Evolutionary conservation across 2,888 invertebrate species (phyloP).

Genomic region (Neelides folsomi): DNA sequence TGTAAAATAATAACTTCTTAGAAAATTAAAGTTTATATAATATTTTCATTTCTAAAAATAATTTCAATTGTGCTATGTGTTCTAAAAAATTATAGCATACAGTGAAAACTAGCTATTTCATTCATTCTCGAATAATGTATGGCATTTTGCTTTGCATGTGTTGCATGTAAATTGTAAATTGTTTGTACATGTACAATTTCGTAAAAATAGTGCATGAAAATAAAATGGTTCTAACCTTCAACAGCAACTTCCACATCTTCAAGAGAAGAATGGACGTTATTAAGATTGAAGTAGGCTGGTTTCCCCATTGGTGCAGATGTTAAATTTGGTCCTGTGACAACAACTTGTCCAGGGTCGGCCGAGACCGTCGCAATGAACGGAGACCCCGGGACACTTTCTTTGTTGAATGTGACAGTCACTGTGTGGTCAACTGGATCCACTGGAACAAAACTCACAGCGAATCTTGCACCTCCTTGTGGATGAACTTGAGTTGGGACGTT

Average conservation of each 20-base stretch:
- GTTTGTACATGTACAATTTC: not conserved
- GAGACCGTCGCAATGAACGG: constrained; percentile 72
- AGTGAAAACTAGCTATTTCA: no score
- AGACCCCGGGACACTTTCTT: constrained; percentile 65
- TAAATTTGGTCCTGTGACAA: constrained; percentile 49
- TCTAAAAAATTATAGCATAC: no score
- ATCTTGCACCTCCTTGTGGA: constrained; percentile 68
- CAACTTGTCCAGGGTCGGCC: constrained; percentile 46
- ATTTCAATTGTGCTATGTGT: no score
- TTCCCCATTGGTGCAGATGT: constrained; percentile 44
- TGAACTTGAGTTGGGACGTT: constrained; percentile 93
- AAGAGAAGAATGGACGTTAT: constrained; percentile 58
- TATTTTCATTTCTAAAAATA: no score
- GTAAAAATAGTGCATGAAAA: not conserved
- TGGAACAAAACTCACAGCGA: constrained; percentile 92
- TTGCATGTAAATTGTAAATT: not conserved
- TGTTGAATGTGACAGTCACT: constrained; percentile 95
- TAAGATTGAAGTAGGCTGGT: constrained; percentile 43
- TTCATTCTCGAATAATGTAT: no score
- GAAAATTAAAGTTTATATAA: no score
- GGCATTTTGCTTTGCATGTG: not conserved
- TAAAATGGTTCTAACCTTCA: constrained; percentile 58
- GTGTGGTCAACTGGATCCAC: constrained; percentile 86
- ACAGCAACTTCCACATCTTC: constrained; percentile 93
- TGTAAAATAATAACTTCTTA: no score